Conservation (phyloP, 2,113 vertebrate species). For the Isurus oxyrinchus region DNA sequence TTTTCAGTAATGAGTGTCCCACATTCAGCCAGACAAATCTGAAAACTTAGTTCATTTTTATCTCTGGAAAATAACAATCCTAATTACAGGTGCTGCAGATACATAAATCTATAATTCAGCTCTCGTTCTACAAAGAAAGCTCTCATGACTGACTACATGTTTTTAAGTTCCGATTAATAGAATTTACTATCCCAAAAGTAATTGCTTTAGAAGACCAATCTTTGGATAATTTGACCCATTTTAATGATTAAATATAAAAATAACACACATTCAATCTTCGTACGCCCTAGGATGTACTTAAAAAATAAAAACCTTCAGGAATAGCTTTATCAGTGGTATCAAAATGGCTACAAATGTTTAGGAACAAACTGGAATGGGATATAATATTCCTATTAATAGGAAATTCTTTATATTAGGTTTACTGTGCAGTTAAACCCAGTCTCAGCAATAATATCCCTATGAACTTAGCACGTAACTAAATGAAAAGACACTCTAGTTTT, state of each 20-base stretch:
- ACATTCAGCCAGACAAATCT: not conserved
- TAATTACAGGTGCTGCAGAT: not conserved
- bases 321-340: not conserved
- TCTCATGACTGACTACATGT: not conserved
- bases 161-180: not conserved
- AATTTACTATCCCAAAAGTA: not conserved
- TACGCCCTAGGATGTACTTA: not conserved
- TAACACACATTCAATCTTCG: not conserved
- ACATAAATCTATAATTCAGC: not conserved
- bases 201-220: not conserved
- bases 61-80: not conserved
- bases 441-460: not conserved
- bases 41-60: not conserved
- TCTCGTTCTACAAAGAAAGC: not conserved
- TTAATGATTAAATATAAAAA: not conserved
- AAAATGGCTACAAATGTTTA: not conserved
- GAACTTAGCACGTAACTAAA: no score
- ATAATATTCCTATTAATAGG: not conserved
- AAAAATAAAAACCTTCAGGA: not conserved
- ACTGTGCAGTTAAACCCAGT: not conserved
- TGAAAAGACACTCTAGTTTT: not conserved
- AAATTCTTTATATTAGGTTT: not conserved
- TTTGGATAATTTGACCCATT: not conserved
- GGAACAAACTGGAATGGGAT: not conserved
- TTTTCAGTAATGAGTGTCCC: constrained; percentile 12